Evolutionary conservation across 1,140 invertebrate species (phyloP).

Genomic region (Pogonognathellus flavescens): DNA sequence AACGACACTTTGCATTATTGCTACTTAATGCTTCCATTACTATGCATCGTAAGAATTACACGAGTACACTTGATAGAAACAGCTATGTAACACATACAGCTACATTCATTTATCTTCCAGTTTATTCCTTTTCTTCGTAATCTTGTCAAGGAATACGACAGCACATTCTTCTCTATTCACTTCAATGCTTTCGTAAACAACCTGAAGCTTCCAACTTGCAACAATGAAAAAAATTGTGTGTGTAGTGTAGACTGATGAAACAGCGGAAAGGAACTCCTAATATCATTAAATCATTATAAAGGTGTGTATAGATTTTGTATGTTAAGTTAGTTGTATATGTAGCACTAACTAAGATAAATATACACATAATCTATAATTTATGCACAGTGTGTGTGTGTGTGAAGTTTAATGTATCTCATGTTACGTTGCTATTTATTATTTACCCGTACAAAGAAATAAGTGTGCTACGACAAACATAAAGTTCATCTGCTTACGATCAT

Average conservation of each 20-base stretch:
- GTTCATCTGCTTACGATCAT: too few species aligned
- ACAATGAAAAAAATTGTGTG: neutral
- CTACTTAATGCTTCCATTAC: constrained; percentile 24
- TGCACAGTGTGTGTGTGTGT: too few species aligned
- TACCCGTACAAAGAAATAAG: too few species aligned
- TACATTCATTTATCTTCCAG: neutral
- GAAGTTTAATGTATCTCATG: too few species aligned
- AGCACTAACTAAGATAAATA: too few species aligned
- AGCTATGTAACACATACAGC: constrained; percentile 11
- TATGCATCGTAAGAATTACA: constrained; percentile 8
- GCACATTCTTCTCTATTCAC: neutral
- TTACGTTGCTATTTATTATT: too few species aligned
- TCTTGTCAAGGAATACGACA: neutral
- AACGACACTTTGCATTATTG: neutral
- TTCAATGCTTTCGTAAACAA: constrained; percentile 24
- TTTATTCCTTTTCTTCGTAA: constrained; percentile 24
- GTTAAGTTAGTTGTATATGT: too few species aligned
- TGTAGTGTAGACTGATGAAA: neutral
- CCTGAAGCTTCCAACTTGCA: neutral
- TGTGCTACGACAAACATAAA: too few species aligned
- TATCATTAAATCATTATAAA: too few species aligned
- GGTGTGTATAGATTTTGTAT: too few species aligned
- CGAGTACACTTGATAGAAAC: neutral
- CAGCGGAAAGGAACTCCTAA: neutral
- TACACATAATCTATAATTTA: too few species aligned